phyloP scores from a whole-genome alignment of 2,797 vertebrate genomes.

The Echiichthys vipera region DNA sequence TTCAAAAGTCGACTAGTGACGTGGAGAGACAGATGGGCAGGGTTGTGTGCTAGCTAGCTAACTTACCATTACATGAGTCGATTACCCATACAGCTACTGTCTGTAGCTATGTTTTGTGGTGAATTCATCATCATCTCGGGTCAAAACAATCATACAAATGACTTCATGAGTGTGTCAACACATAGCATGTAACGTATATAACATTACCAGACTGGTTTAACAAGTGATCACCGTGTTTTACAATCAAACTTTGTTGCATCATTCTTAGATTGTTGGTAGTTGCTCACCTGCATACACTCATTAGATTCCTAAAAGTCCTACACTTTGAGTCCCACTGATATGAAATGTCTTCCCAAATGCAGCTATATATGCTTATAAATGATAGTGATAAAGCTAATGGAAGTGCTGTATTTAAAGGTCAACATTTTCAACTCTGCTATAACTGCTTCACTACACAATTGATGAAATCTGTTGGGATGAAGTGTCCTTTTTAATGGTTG shows the following conservation, averaged over 20 bases:
- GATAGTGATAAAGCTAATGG: constrained; percentile 15
- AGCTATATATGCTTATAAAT: background rate
- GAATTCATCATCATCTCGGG: too few relatives aligned
- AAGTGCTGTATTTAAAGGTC: constrained; percentile 36
- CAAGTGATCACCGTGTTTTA: background rate
- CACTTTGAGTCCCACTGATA: background rate
- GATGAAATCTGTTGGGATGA: constrained; percentile 45
- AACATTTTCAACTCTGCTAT: constrained; percentile 7
- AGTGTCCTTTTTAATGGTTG: constrained; percentile 42
- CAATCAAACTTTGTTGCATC: too few relatives aligned
- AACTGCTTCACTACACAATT: constrained; percentile 25
- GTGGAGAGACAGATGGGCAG: too few relatives aligned
- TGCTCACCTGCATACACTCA: background rate
- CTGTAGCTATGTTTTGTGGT: too few relatives aligned
- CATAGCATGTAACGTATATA: too few relatives aligned
- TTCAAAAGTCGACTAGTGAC: too few relatives aligned
- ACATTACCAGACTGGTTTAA: background rate
- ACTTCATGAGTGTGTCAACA: too few relatives aligned
- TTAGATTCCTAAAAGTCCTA: background rate
- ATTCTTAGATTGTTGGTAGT: background rate
- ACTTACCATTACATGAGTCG: too few relatives aligned
- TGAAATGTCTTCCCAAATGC: background rate
- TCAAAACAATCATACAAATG: too few relatives aligned
- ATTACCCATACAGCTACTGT: too few relatives aligned
- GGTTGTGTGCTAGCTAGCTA: too few relatives aligned